Evolutionary conservation across 1,140 invertebrate genomes (phyloP).

Genomic region (Drosophila prosaltans): DNA sequence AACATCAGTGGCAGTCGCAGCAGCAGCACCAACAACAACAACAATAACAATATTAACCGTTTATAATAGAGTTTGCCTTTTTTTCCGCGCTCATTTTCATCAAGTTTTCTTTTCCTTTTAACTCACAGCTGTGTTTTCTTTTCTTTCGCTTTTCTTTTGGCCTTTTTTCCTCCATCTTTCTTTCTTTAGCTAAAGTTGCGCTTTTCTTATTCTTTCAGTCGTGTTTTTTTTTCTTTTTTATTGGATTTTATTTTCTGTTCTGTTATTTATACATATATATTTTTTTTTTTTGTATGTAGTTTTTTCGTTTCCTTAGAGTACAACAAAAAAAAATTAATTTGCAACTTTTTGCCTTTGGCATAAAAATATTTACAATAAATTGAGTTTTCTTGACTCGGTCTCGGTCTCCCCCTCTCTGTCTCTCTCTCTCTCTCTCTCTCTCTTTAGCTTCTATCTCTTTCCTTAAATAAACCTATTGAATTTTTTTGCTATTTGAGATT

Average conservation of each 20-base stretch:
- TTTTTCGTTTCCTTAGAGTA: not conserved
- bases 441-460: not conserved
- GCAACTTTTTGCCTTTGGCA: constrained; percentile 64
- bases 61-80: constrained; percentile 62
- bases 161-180: constrained; percentile 14
- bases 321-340: constrained; percentile 56
- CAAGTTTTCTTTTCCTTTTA: constrained; percentile 42
- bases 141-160: not conserved
- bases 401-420: not conserved
- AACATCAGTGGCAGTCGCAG: constrained; percentile 23
- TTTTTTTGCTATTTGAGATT: constrained; percentile 25
- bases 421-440: not conserved
- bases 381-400: constrained; percentile 48
- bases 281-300: constrained; percentile 14
- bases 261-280: constrained; percentile 55
- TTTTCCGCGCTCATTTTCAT: constrained; percentile 50
- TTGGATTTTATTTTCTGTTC: constrained; percentile 62
- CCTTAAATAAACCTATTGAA: constrained; percentile 18
- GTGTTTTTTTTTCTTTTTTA: constrained; percentile 44
- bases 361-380: constrained; percentile 72
- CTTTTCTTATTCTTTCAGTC: constrained; percentile 30
- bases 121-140: constrained; percentile 52
- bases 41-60: constrained; percentile 17
- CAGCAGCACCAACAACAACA: constrained; percentile 3
- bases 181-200: constrained; percentile 59